phyloP scores from a whole-genome alignment of 2,113 vertebrate species.

The Thalassarche chlororhynchos region DNA sequence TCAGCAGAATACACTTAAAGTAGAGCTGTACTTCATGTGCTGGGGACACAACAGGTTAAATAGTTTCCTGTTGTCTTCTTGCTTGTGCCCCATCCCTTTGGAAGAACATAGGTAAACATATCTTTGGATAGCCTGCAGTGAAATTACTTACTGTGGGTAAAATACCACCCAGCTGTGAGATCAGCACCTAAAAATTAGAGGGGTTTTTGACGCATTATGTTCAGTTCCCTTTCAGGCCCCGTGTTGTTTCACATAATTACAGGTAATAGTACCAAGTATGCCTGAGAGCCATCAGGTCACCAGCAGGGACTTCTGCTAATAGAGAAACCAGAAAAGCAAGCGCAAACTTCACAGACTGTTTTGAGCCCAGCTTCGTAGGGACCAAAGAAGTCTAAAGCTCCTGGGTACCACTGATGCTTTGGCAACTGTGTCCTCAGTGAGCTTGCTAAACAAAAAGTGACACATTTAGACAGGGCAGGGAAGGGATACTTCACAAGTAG shows the following conservation, averaged over 20 bases:
- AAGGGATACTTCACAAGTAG: background rate
- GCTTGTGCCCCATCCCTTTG: background rate
- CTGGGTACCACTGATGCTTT: background rate
- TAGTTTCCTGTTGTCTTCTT: background rate
- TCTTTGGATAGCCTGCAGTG: background rate
- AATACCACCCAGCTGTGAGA: background rate
- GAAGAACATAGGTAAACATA: background rate
- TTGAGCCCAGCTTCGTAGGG: background rate
- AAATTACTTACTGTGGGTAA: background rate
- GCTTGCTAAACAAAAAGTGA: background rate
- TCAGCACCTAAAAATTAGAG: background rate
- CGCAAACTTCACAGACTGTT: background rate
- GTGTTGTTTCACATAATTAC: background rate
- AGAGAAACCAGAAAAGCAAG: background rate
- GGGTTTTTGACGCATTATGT: background rate
- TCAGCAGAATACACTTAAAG: background rate
- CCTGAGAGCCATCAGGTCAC: background rate
- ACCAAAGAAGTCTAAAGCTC: background rate
- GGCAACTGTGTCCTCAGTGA: background rate
- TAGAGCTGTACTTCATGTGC: background rate
- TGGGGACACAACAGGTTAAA: background rate
- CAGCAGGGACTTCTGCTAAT: background rate
- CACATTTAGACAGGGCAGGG: background rate
- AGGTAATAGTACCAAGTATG: background rate
- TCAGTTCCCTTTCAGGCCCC: background rate